A percentile compares a stretch with the other conserved stretches of the same genome.
These are phyloP conservation scores for Tetragnatha montana DNA, from an alignment of 2,888 invertebrate species.

Conservation along the genomic window DNA sequence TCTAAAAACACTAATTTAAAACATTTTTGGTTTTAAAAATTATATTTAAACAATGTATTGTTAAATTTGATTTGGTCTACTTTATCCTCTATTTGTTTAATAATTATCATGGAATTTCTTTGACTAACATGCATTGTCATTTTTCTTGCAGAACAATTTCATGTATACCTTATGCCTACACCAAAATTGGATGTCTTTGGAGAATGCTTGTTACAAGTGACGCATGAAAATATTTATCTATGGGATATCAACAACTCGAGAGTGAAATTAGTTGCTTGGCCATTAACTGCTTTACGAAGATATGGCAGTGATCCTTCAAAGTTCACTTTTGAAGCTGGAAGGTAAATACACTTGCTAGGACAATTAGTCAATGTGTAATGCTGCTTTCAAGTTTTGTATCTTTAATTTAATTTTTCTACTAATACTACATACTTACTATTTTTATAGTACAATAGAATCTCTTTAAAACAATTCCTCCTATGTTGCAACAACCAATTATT, in stretches of 20 bases:
- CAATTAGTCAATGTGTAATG: background rate
- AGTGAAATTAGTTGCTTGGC: constrained; percentile 74
- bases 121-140: too few relatives aligned
- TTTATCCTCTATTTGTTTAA: too few relatives aligned
- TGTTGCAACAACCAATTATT: too few relatives aligned
- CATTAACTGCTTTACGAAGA: constrained; percentile 73
- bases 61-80: background rate
- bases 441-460: background rate
- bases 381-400: background rate
- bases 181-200: constrained; percentile 73
- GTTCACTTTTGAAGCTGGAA: constrained; percentile 74
- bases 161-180: constrained; percentile 74
- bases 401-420: background rate
- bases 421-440: background rate
- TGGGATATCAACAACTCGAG: constrained; percentile 73
- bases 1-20: too few relatives aligned
- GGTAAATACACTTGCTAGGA: constrained; percentile 68
- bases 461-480: background rate
- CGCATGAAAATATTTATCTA: constrained; percentile 73
- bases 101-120: too few relatives aligned
- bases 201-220: constrained; percentile 74
- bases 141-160: constrained; percentile 73
- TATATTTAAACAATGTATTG: background rate
- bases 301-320: constrained; percentile 74
- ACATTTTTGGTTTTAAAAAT: background rate